Conservation (phyloP, 1,140 invertebrate genomes). For the Lepidostoma basale region DNA sequence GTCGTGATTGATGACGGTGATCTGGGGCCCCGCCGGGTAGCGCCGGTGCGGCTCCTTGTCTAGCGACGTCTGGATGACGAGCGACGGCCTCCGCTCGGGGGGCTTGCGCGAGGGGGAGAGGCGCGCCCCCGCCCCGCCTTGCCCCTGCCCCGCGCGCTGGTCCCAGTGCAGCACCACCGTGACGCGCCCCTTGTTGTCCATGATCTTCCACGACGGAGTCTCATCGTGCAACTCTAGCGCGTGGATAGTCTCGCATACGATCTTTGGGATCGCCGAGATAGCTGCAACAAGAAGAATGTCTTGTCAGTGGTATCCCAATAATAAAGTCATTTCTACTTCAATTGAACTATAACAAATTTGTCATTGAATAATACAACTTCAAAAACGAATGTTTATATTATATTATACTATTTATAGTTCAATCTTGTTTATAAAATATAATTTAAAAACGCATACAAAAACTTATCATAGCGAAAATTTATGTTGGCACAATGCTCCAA, state of each 20-base stretch:
- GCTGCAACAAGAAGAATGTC: conserved; percentile 64
- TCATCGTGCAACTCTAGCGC: conserved; percentile 92
- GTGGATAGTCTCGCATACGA: conserved; percentile 95
- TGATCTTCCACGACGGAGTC: conserved; percentile 95
- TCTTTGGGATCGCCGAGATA: conserved; percentile 92
- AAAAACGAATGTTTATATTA: no score
- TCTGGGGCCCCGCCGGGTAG: conserved; percentile 74
- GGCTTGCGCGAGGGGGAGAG: conserved; percentile 64
- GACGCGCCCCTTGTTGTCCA: conserved; percentile 93
- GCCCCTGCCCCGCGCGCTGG: conserved; percentile 69
- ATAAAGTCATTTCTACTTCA: no score
- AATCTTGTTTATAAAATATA: no score
- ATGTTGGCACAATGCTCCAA: no score
- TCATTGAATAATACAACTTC: no score
- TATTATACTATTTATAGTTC: no score
- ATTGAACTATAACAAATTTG: no score
- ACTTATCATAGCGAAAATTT: no score
- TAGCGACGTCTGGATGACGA: conserved; percentile 78
- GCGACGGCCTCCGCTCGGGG: conserved; percentile 67
- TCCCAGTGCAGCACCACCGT: conserved; percentile 94
- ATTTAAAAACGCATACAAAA: no score
- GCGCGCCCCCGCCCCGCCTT: conserved; percentile 65
- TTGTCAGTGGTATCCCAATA: no score
- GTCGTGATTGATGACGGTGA: conserved; percentile 90
- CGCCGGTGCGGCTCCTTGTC: conserved; percentile 68